Evolutionary conservation across 2,113 vertebrate species (phyloP).

Genomic region (Eurystomus gularis): DNA sequence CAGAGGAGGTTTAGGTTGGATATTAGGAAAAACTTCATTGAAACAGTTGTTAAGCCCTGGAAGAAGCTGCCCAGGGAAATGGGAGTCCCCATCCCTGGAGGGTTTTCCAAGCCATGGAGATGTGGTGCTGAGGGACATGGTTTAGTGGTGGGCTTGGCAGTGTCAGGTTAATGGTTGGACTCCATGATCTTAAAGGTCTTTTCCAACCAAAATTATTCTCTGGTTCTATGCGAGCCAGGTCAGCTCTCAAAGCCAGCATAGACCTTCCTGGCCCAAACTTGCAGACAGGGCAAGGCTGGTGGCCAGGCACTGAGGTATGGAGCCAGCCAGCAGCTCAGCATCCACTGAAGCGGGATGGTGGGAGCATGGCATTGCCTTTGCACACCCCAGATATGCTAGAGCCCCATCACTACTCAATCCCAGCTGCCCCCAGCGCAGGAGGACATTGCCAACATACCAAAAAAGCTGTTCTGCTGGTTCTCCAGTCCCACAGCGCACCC

Average conservation of each 20-base stretch:
- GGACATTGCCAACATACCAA: not conserved
- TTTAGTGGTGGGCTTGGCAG: too few species aligned
- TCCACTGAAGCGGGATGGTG: not conserved
- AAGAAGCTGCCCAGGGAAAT: too few species aligned
- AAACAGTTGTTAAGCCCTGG: too few species aligned
- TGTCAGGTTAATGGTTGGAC: too few species aligned
- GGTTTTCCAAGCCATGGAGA: too few species aligned
- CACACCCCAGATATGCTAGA: not conserved
- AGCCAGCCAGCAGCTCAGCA: not conserved
- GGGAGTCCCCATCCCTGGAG: too few species aligned
- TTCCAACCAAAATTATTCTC: too few species aligned
- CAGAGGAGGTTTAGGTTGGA: too few species aligned
- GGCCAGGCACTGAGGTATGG: accelerated
- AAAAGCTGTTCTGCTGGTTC: not conserved
- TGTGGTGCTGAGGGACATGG: too few species aligned
- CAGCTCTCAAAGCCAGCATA: accelerated
- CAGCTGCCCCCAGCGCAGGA: not conserved
- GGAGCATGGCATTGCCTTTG: not conserved
- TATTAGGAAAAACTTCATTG: too few species aligned
- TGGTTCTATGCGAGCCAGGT: not conserved
- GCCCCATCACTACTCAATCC: accelerated
- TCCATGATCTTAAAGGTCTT: too few species aligned
- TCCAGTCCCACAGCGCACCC: not conserved
- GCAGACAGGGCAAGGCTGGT: not conserved
- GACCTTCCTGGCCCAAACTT: not conserved